Percentiles rank a stretch among this genome's conserved stretches.
These are phyloP conservation scores for Leucoraja ocellata DNA, from an alignment of 2,797 vertebrate genomes.

Conservation along the genomic window DNA sequence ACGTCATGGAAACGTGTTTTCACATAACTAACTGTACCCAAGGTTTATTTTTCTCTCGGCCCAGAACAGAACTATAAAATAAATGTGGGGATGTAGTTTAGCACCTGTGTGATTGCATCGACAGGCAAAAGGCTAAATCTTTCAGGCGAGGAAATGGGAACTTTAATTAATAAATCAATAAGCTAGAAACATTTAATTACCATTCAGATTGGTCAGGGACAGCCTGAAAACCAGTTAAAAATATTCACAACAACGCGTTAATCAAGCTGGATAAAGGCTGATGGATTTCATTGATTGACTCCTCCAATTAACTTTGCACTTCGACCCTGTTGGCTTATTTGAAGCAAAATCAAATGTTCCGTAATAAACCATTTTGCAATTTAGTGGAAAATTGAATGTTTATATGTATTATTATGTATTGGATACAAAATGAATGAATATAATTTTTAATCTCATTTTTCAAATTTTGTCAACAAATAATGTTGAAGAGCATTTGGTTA, in stretches of 20 bases:
- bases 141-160: background rate
- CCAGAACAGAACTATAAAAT: background rate
- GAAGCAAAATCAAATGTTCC: constrained; percentile 26
- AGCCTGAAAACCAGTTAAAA: background rate
- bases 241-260: constrained; percentile 16
- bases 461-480: background rate
- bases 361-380: background rate
- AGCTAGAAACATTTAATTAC: constrained; percentile 28
- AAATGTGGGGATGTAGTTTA: background rate
- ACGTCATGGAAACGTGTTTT: background rate
- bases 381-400: background rate
- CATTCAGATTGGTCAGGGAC: background rate
- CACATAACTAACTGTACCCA: background rate
- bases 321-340: background rate
- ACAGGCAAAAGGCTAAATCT: background rate
- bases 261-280: constrained; percentile 13
- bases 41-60: background rate
- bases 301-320: constrained; percentile 21
- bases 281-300: background rate
- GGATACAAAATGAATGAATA: background rate
- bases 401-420: background rate
- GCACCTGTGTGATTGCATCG: background rate
- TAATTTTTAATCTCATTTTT: background rate
- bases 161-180: background rate
- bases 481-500: background rate